A percentile compares a stretch with the other conserved stretches of the same genome.
Evolutionary conservation across 2,113 vertebrate genomes (phyloP).

Genomic region (Mormoops blainvillei): DNA sequence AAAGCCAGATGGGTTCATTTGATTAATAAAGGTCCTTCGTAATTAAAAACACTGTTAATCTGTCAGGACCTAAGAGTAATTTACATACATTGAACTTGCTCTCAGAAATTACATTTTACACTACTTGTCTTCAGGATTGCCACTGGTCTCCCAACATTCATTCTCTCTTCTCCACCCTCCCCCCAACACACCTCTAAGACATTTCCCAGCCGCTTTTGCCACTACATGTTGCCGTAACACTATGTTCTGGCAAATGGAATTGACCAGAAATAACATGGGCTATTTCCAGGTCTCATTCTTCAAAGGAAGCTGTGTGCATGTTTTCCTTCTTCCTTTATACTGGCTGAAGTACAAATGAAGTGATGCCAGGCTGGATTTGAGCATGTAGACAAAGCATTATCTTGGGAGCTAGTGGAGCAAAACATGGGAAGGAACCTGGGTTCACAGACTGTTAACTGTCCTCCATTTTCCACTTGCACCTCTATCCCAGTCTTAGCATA

Average conservation of each 20-base stretch:
- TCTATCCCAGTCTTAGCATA: background rate
- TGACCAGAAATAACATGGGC: background rate
- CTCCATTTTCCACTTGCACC: background rate
- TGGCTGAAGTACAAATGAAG: background rate
- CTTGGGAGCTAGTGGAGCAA: background rate
- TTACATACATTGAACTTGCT: background rate
- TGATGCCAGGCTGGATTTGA: background rate
- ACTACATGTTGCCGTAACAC: background rate
- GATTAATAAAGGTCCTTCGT: conserved; percentile 9
- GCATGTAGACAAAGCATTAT: rapidly evolving
- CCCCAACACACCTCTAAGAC: background rate
- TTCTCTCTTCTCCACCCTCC: background rate
- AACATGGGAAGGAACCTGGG: background rate
- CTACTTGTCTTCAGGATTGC: background rate
- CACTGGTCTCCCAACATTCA: background rate
- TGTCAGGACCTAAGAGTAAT: background rate
- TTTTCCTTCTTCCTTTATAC: background rate
- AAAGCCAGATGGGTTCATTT: background rate
- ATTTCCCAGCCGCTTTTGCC: background rate
- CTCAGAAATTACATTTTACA: background rate
- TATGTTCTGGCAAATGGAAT: background rate
- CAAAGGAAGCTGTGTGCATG: background rate
- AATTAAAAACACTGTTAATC: background rate
- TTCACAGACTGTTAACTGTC: no score
- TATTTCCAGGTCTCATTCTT: background rate